These are phyloP conservation scores for Cacatua alba DNA, from an alignment of 2,113 vertebrate species.

Conservation along the genomic window DNA sequence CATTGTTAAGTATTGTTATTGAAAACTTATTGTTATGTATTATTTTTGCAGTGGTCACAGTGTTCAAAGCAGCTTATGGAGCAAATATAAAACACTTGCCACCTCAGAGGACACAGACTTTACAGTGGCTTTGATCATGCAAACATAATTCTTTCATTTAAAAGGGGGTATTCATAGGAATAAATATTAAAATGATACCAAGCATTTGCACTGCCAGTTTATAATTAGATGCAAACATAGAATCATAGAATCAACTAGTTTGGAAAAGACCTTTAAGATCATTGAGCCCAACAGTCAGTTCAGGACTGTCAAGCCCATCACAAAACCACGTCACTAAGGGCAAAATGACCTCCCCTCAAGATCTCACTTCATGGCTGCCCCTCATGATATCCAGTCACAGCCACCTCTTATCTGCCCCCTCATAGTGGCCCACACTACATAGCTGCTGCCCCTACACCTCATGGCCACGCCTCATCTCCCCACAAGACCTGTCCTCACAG, in stretches of 20 bases:
- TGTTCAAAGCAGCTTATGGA: slow-evolving; percentile 12
- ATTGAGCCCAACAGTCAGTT: not conserved
- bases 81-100: slow-evolving; percentile 29
- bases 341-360: not conserved
- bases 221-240: not conserved
- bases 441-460: not conserved
- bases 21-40: not conserved
- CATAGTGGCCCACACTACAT: not conserved
- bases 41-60: not conserved
- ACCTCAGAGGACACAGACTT: slow-evolving; percentile 37
- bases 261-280: not conserved
- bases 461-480: not conserved
- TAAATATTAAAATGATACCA: not conserved
- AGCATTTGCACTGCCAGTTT: not conserved
- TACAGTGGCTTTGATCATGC: slow-evolving; percentile 20
- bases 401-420: not conserved
- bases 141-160: slow-evolving; percentile 40
- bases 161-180: not conserved
- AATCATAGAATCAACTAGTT: not conserved
- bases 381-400: not conserved
- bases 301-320: not conserved
- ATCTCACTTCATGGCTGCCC: too few relatives aligned
- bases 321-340: not conserved
- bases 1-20: not conserved
- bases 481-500: not conserved